These are phyloP conservation scores for Oreochromis spilurus DNA, from an alignment of 2,113 vertebrate species.

Conservation along the genomic window DNA sequence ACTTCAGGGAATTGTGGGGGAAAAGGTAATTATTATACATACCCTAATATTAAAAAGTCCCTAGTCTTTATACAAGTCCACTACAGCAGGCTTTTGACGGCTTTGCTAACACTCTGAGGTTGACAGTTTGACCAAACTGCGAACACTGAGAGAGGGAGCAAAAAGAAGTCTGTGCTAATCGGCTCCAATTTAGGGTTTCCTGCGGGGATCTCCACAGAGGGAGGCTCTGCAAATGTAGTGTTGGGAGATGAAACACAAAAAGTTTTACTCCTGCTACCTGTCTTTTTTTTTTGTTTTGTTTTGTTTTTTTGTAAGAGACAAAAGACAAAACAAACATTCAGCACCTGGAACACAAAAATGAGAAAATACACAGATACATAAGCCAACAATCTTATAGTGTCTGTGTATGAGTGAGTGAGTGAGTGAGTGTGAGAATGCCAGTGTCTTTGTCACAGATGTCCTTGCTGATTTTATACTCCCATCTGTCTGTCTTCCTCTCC, in stretches of 20 bases:
- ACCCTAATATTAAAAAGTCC: neutral
- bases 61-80: neutral
- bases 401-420: neutral
- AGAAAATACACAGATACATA: neutral
- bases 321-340: neutral
- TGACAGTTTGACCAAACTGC: neutral
- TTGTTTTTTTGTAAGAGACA: neutral
- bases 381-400: neutral
- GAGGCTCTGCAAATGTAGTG: slow-evolving; percentile 28
- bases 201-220: slow-evolving; percentile 20
- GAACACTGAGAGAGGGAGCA: neutral
- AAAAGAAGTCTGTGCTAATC: slow-evolving; percentile 23
- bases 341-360: neutral
- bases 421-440: rapidly evolving
- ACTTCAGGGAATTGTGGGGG: rapidly evolving
- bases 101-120: neutral
- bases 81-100: neutral
- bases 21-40: neutral
- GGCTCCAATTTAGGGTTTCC: slow-evolving; percentile 48
- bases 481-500: neutral
- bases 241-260: neutral
- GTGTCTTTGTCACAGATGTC: neutral
- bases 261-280: neutral
- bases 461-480: neutral
- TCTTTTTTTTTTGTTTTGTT: too few relatives aligned